Evolutionary conservation across 2,113 vertebrate genomes (phyloP).

Genomic region (Grus americana): DNA sequence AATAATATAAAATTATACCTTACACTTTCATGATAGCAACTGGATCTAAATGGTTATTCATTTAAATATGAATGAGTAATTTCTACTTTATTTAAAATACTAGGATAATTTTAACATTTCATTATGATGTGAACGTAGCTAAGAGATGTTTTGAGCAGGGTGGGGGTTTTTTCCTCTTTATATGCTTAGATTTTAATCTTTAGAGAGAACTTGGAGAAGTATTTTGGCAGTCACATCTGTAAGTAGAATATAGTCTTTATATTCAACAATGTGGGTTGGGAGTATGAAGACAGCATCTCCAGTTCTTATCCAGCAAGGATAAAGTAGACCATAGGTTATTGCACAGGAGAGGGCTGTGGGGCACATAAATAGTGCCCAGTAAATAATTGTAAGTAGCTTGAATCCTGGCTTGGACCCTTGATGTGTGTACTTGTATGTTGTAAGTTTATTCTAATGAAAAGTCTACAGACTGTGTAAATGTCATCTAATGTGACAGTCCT

Average conservation of each 20-base stretch:
- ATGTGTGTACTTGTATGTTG: neutral
- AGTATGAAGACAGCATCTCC: neutral
- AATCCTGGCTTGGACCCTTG: neutral
- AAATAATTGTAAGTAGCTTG: neutral
- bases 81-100: constrained; percentile 67
- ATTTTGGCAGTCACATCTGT: constrained; percentile 2
- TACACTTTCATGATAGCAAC: constrained; percentile 70
- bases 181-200: constrained; percentile 9
- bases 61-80: constrained; percentile 80
- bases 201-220: neutral
- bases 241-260: neutral
- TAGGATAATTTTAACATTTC: constrained; percentile 71
- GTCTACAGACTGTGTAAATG: neutral
- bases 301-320: neutral
- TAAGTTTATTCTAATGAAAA: neutral
- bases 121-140: constrained; percentile 16
- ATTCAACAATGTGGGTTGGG: neutral
- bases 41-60: constrained; percentile 76
- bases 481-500: neutral
- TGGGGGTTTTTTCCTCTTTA: neutral
- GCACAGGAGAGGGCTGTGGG: neutral
- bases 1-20: constrained; percentile 84
- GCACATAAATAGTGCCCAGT: neutral
- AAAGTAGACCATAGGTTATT: neutral
- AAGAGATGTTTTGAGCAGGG: constrained; percentile 42